Conservation (phyloP, 2,888 invertebrate species). For the Orthonychiurus folsomi region DNA sequence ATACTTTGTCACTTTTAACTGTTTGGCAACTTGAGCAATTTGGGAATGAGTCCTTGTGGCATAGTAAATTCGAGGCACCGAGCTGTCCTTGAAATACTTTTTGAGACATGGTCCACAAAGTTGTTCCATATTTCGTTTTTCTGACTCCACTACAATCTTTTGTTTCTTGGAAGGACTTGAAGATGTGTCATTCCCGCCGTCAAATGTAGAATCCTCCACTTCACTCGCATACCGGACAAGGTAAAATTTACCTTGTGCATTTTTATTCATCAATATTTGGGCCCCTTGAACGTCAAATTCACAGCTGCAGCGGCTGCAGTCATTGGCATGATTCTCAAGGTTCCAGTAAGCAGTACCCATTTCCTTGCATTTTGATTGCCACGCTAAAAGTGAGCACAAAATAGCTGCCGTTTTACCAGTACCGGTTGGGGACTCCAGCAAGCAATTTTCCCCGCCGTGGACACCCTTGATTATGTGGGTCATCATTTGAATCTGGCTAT, state of each 20-base stretch:
- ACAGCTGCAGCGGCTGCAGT: constrained; percentile 19
- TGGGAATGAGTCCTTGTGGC: constrained; percentile 33
- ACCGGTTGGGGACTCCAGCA: constrained; percentile 37
- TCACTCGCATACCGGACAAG: neutral
- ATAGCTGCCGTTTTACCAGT: constrained; percentile 36
- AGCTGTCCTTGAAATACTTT: constrained; percentile 7
- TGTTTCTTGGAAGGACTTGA: neutral
- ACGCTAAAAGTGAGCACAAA: constrained; percentile 28
- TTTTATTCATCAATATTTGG: neutral
- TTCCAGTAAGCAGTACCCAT: constrained; percentile 7
- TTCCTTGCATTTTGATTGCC: constrained; percentile 19
- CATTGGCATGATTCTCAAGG: constrained; percentile 14
- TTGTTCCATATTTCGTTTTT: neutral
- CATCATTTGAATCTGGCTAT: constrained; percentile 34
- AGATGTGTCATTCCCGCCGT: no score
- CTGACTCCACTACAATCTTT: neutral
- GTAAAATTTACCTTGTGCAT: neutral
- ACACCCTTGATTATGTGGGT: constrained; percentile 24
- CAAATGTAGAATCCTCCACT: constrained; percentile 13
- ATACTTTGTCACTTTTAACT: constrained; percentile 26
- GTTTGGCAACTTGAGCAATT: constrained; percentile 29
- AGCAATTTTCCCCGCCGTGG: constrained; percentile 21
- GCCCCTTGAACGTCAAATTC: constrained; percentile 10
- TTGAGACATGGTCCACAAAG: constrained; percentile 18
- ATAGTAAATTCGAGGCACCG: constrained; percentile 27